Evolutionary conservation across 2,888 invertebrate genomes (phyloP).

Genomic region (Panorpa germanica): DNA sequence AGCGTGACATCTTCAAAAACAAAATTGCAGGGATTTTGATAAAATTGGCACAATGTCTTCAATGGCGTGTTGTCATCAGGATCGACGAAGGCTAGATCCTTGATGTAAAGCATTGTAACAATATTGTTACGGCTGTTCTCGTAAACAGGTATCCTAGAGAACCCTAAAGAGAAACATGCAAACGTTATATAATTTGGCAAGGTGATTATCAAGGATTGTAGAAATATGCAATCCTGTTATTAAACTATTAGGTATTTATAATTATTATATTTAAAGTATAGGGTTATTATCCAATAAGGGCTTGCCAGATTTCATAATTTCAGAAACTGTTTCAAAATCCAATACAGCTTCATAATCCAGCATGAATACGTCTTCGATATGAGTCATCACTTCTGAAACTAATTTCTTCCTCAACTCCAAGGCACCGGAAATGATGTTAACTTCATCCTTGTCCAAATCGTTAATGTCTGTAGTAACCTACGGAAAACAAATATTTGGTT

Average conservation of each 20-base stretch:
- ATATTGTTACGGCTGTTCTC: constrained; percentile 72
- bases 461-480: constrained; percentile 75
- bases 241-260: too few relatives aligned
- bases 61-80: constrained; percentile 94
- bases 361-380: constrained; percentile 92
- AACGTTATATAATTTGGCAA: too few relatives aligned
- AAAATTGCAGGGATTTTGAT: constrained; percentile 90
- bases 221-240: too few relatives aligned
- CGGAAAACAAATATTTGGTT: too few relatives aligned
- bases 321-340: constrained; percentile 92
- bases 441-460: constrained; percentile 82
- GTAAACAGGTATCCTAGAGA: constrained; percentile 90
- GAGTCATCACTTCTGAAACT: constrained; percentile 90
- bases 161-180: constrained; percentile 50
- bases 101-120: constrained; percentile 85
- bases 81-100: constrained; percentile 95
- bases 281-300: too few relatives aligned
- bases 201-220: too few relatives aligned
- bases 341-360: constrained; percentile 71
- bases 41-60: constrained; percentile 84
- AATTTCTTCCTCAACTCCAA: constrained; percentile 86
- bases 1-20: constrained; percentile 92
- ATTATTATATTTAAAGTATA: too few relatives aligned
- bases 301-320: constrained; percentile 84
- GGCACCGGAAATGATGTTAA: constrained; percentile 94